These are phyloP conservation scores for Coelopa pilipes DNA, from an alignment of 2,888 invertebrate species.

Conservation along the genomic window DNA sequence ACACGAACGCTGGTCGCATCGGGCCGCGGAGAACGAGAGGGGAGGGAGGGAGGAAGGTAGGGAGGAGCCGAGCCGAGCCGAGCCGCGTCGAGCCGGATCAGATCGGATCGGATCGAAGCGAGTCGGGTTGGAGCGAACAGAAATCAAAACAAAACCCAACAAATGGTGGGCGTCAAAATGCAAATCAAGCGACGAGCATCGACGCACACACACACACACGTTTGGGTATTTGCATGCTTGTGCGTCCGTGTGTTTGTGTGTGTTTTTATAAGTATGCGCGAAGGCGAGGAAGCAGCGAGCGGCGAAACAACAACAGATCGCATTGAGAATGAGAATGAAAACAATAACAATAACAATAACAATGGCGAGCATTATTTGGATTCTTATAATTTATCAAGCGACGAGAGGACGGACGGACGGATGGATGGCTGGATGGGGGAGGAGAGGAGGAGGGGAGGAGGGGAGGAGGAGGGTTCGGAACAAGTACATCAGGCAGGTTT, in stretches of 20 bases:
- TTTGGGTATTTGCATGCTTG: no score
- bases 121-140: background rate
- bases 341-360: constrained; percentile 1
- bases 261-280: no score
- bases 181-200: constrained; percentile 6
- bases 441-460: no score
- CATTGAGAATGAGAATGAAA: background rate
- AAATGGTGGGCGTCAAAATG: constrained; percentile 29
- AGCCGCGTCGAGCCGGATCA: background rate
- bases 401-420: no score
- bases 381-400: no score
- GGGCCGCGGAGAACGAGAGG: no score
- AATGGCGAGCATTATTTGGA: background rate
- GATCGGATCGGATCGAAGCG: background rate
- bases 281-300: background rate
- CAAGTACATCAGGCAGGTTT: background rate
- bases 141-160: constrained; percentile 15
- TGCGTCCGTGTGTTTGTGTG: no score
- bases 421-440: no score
- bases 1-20: no score
- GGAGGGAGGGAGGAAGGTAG: no score
- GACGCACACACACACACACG: background rate
- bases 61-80: background rate
- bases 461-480: background rate
- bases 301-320: background rate